Evolutionary conservation across 2,113 vertebrate species (phyloP), one percentile per base, ranked within the genome.

Genomic region (Myrmophylax atrothorax): DNA sequence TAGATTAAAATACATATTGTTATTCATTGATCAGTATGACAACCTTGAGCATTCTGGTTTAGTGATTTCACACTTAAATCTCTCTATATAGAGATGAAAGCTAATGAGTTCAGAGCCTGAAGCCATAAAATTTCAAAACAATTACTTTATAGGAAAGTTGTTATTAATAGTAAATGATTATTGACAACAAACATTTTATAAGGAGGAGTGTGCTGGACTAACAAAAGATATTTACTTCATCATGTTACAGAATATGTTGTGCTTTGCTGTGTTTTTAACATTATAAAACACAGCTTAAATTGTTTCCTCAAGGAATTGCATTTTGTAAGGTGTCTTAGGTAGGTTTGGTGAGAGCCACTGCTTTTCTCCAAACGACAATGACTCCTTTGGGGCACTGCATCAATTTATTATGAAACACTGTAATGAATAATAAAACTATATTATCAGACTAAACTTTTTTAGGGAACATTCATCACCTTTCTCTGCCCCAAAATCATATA

Each of bases 341-440:
- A 82, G 44, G 19, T 91, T 91, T 88, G 33, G 77, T 90, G 62
- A 93, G 89, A 96, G 22, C 16, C 81, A 91, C 13, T 92, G 77
- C 8, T 69, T 93, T 44, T 23, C 37, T 90, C 59, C 79, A 78
- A 75, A 37, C 91, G 68, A 56, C 49, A 88, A 44, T 56, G 31
- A 82, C 12, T 96, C 63, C 53, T 85, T 82, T 80, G 18, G 14
- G 50, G 12, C 19, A 81, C 6, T 67, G 23, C 35, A 73, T 91
- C 96, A 95, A 76, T 92, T 90, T 95, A 83, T 90, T 95, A 70
- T 90, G 33, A 88, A 95, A 7, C 20, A 68, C 23, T 38, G 19
- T 67, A 92, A 80, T 73, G 84, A 94, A 87, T 79, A 93, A 96
- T 70, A 93, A 46, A 92, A 87, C 10, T 91, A 9, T 85, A 85